Evolutionary conservation across 1,140 invertebrate species (phyloP), one percentile per base, ranked within the genome.

Genomic region (Scaptomyza montana): DNA sequence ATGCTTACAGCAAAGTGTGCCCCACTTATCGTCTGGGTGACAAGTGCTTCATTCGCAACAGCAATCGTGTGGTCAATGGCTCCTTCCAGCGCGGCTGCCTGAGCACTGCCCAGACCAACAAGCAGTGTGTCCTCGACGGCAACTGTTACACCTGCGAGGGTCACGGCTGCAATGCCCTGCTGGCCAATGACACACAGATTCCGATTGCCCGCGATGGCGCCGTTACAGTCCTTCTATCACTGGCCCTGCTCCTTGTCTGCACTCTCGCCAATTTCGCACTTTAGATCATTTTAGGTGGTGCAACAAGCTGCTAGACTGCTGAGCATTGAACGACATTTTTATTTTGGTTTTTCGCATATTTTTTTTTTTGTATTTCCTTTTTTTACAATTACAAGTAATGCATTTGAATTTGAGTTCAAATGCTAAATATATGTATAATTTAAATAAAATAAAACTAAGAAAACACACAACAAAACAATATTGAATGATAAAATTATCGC

Each of bases 31-130:
- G 71, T 57, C 67, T 91, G 54, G 90, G 89, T 6, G 90, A 92
- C 9, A 76, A 81, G 53, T 92, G 90, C 66, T 92, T 67, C 62
- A 80, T 92, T n/a, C 85, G 90, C 46, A 81, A 92, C 36, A 80
- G 72, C 59, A 68, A 74, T 5, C 76, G 77, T n/a, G 30, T 63
- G 47, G 72, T 12, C 3, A 68, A 75, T 0, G 78, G 78, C 0
- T 85, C 89, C 19, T 91, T 92, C 73, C 77, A 90, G 66, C 85
- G 90, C 39, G 90, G 90, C 19, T 92, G 90, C 57, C 75, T 92
- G 3, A 77, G 70, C 51, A 64, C 82, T 0, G 89, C 86, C 19
- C 68, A 76, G 5, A 53, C 61, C 49, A 82, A 87, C 28, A 91
- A 90, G 54, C 65, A 89, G 59, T 92, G 90, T 51, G 21, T 87